A percentile compares a stretch with the other conserved stretches of the same genome.
Conservation (phyloP, 2,888 invertebrate species). For the Hipparchia semele region DNA sequence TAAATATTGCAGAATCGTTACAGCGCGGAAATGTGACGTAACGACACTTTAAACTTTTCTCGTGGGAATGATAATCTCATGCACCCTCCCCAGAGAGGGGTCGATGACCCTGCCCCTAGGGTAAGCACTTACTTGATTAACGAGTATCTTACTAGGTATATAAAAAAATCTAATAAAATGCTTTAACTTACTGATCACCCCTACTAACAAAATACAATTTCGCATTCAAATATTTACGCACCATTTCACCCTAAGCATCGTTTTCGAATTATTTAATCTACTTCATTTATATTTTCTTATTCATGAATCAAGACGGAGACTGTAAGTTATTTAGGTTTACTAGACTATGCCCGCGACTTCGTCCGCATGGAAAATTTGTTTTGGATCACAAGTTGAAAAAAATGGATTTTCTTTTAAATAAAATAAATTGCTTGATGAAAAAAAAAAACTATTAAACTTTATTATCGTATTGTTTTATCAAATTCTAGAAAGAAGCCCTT, state of each 20-base stretch:
- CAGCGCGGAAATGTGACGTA: slow-evolving; percentile 6
- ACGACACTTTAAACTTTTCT: slow-evolving; percentile 21
- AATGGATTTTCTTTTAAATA: too few species aligned
- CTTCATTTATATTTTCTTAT: too few species aligned
- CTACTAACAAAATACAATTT: slow-evolving; percentile 2
- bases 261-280: too few species aligned
- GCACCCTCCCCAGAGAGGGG: slow-evolving; percentile 17
- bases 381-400: too few species aligned
- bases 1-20: neutral
- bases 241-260: neutral
- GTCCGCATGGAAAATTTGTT: too few species aligned
- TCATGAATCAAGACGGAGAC: too few species aligned
- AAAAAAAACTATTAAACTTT: too few species aligned
- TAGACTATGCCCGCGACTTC: too few species aligned
- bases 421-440: too few species aligned
- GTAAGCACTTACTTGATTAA: slow-evolving; percentile 16
- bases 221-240: neutral
- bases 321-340: too few species aligned
- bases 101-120: slow-evolving; percentile 11
- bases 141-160: slow-evolving; percentile 7
- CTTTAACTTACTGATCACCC: slow-evolving; percentile 16
- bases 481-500: too few species aligned
- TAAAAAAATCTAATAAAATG: slow-evolving; percentile 18
- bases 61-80: slow-evolving; percentile 22
- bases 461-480: too few species aligned